phyloP scores from a whole-genome alignment of 2,797 vertebrate genomes.

The Semotilus atromaculatus region DNA sequence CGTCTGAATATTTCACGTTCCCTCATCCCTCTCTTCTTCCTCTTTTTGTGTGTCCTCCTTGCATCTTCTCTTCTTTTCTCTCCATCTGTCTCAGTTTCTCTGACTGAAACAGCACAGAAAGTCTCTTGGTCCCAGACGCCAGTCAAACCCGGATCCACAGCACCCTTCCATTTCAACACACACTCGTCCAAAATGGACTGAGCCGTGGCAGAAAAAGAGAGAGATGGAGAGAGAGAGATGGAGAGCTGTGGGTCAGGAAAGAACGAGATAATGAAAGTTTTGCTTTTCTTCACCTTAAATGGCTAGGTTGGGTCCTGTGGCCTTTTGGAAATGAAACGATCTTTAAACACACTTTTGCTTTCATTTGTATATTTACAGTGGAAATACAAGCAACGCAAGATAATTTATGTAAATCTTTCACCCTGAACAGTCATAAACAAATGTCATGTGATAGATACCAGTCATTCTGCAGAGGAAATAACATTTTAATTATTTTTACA shows the following conservation, averaged over 20 bases:
- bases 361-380: not conserved
- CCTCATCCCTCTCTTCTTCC: conserved; percentile 31
- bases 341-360: not conserved
- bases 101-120: conserved; percentile 63
- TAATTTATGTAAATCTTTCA: not conserved
- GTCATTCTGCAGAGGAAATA: not conserved
- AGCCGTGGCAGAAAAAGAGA: conserved; percentile 73
- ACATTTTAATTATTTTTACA: not conserved
- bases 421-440: not conserved
- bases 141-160: conserved; percentile 80
- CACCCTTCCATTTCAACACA: conserved; percentile 79
- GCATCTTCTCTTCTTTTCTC: conserved; percentile 53
- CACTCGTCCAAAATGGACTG: conserved; percentile 82
- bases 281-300: not conserved
- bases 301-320: not conserved
- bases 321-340: not conserved
- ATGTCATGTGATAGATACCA: not conserved
- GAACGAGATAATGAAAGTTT: conserved; percentile 51
- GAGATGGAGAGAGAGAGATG: conserved; percentile 62
- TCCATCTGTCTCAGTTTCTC: conserved; percentile 71
- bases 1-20: conserved; percentile 74
- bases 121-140: conserved; percentile 84
- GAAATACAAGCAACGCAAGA: not conserved
- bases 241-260: conserved; percentile 17
- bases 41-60: not conserved